These are phyloP conservation scores for Podotricha telesiphe DNA, from an alignment of 2,888 invertebrate genomes.

Conservation along the genomic window DNA sequence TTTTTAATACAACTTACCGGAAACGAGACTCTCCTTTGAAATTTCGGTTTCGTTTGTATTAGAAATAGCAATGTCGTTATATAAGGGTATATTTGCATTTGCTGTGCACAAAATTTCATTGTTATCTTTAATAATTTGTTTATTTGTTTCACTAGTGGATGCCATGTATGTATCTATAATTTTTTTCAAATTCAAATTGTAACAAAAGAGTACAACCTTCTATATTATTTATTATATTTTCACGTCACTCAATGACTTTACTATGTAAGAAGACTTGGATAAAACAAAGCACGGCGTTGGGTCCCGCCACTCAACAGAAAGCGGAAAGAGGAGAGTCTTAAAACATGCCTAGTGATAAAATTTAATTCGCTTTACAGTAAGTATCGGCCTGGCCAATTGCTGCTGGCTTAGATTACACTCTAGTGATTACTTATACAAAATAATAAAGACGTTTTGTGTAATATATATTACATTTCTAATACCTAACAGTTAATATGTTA, in stretches of 20 bases:
- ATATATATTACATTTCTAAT: no score
- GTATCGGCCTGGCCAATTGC: no score
- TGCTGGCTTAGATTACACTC: no score
- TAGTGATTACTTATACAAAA: no score
- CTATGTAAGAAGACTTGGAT: not conserved
- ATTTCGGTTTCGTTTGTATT: not conserved
- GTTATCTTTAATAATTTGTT: not conserved
- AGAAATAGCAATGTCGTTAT: not conserved
- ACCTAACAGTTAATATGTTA: no score
- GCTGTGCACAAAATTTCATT: conserved; percentile 6
- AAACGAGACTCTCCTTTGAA: conserved; percentile 11
- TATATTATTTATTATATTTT: no score
- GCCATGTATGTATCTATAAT: not conserved
- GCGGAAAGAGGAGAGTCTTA: not conserved
- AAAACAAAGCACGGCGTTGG: not conserved
- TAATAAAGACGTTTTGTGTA: no score
- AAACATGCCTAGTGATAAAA: not conserved
- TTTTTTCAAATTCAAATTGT: not conserved
- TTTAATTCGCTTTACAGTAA: no score
- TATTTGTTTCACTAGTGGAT: not conserved
- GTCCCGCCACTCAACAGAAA: not conserved
- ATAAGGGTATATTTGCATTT: conserved; percentile 8
- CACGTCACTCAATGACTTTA: not conserved
- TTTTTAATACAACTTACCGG: not conserved
- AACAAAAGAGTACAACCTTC: no score